Conservation (phyloP, 2,888 invertebrate genomes). For the Apamea sordens region DNA sequence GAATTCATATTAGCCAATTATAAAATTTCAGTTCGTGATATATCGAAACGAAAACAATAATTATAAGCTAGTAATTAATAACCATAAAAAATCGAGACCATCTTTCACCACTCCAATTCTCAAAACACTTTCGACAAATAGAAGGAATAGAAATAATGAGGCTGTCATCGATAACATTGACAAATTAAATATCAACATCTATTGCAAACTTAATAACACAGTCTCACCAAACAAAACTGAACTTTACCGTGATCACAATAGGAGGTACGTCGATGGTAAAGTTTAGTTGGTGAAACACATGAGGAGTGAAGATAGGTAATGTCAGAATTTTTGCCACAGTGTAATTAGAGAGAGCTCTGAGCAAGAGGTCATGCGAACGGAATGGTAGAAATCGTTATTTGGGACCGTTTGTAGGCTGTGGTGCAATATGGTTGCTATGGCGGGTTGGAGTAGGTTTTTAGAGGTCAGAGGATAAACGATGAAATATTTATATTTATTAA, state of each 20-base stretch:
- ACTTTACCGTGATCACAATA: constrained; percentile 60
- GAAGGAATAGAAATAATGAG: constrained; percentile 81
- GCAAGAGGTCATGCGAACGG: constrained; percentile 87
- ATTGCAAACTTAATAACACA: constrained; percentile 47
- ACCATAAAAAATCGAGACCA: constrained; percentile 72
- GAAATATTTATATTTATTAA: neutral
- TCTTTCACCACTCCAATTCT: constrained; percentile 76
- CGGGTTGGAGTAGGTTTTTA: constrained; percentile 42
- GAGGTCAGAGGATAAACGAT: neutral
- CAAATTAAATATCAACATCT: constrained; percentile 87
- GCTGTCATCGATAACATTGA: constrained; percentile 88
- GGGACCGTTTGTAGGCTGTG: constrained; percentile 60
- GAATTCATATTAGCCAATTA: constrained; percentile 65
- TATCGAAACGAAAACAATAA: constrained; percentile 67
- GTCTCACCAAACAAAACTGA: constrained; percentile 37
- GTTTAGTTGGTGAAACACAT: constrained; percentile 70
- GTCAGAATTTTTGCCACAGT: constrained; percentile 85
- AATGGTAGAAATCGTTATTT: constrained; percentile 82
- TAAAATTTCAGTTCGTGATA: constrained; percentile 60
- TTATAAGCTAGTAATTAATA: constrained; percentile 67
- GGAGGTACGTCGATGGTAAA: constrained; percentile 54
- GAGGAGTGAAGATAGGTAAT: constrained; percentile 76
- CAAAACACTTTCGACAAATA: constrained; percentile 77
- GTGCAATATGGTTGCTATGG: constrained; percentile 55
- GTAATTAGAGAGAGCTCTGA: constrained; percentile 86